Evolutionary conservation across 2,797 vertebrate species (phyloP).

Genomic region (Cercopithecus diana): DNA sequence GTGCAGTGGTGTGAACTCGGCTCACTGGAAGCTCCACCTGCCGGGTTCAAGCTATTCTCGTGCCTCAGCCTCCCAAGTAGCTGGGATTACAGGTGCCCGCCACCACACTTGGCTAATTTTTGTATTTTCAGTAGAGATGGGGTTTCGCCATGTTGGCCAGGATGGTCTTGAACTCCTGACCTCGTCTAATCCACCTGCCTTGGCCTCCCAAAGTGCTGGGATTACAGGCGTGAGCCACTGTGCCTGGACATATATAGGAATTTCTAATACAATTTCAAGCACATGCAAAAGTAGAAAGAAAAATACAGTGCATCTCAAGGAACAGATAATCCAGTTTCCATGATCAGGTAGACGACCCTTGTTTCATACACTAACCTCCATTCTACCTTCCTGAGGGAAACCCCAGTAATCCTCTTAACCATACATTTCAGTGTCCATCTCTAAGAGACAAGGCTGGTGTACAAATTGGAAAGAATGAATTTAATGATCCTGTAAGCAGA

Average conservation of each 20-base stretch:
- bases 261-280: background rate
- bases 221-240: no score
- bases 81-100: no score
- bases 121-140: no score
- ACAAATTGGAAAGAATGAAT: background rate
- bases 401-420: background rate
- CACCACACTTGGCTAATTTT: no score
- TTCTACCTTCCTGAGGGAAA: background rate
- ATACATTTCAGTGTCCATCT: background rate
- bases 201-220: no score
- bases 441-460: background rate
- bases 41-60: no score
- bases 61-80: no score
- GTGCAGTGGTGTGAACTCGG: accelerated
- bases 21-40: no score
- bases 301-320: background rate
- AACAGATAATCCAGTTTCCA: background rate
- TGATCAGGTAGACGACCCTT: no score
- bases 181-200: no score
- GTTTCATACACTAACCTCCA: background rate
- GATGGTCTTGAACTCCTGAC: no score
- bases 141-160: no score
- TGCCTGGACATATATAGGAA: background rate
- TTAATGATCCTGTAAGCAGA: background rate
- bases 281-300: background rate